Percentiles rank a stretch among this genome's conserved stretches.
These are phyloP conservation scores for Actinia tenebrosa DNA, from an alignment of 64 coral and sea anemone species.

Conservation along the genomic window DNA sequence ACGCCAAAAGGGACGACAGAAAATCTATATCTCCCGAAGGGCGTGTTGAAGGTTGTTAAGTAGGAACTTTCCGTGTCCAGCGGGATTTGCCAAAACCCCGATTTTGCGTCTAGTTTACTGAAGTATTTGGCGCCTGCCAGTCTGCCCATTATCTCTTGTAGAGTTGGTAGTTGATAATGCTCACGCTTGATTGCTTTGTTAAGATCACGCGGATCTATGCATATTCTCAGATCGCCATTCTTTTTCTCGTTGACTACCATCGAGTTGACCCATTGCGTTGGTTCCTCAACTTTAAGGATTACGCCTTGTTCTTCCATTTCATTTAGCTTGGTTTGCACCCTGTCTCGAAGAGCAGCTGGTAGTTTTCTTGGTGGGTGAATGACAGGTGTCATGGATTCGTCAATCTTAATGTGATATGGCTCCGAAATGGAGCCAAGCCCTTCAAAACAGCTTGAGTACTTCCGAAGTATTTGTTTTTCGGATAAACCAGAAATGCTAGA, in stretches of 20 bases:
- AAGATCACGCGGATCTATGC: conserved; percentile 53
- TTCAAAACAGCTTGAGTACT: conserved; percentile 43
- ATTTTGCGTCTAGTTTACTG: background rate
- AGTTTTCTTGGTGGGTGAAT: conserved; percentile 51
- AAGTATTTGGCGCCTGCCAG: background rate
- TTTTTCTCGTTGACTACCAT: conserved; percentile 21
- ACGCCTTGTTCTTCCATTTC: background rate
- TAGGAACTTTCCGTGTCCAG: too few species aligned
- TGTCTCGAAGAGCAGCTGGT: conserved; percentile 22
- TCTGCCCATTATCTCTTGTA: conserved; percentile 29
- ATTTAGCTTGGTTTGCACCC: conserved; percentile 17
- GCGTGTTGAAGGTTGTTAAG: conserved; percentile 30
- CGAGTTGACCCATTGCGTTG: conserved; percentile 54
- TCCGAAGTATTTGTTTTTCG: conserved; percentile 12
- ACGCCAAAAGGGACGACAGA: conserved; percentile 34
- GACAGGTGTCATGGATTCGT: conserved; percentile 19
- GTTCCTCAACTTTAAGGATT: conserved; percentile 12
- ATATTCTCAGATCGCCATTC: conserved; percentile 30
- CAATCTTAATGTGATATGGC: conserved; percentile 32
- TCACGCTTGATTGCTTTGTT: conserved; percentile 46
- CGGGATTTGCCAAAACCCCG: conserved; percentile 4
- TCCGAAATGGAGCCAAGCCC: conserved; percentile 39
- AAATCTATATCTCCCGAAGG: conserved; percentile 34
- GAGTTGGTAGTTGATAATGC: conserved; percentile 52
- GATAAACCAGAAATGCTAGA: background rate